Evolutionary conservation across 1,140 invertebrate species (phyloP), one percentile per base, ranked within the genome.

Genomic region (Teleopsis dalmanni): DNA sequence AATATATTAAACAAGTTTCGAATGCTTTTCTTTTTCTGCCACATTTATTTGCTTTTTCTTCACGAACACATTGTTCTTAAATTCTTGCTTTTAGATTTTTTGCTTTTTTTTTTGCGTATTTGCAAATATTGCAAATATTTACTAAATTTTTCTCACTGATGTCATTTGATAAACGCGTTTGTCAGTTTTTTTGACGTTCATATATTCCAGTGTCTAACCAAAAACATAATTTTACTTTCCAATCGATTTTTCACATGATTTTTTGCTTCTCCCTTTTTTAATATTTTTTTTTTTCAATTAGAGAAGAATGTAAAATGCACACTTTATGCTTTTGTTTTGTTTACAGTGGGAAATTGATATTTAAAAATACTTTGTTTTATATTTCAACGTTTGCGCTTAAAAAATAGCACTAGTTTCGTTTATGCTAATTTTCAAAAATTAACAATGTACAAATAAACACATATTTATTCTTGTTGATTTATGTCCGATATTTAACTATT

Each of bases 201-300:
- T 43, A 43, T 43, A 29, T 43, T 43, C 41, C 41, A 43, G 31
- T 43, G 41, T 43, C 31, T 25, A 29, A 29, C 31, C 41, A 43
- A 16, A 43, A 25, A 43, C 26, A 43, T 43, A 43, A 27, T 31
- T 27, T 29, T 29, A 47, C 36, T 51, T 65, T 62, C 59, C 59
- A 67, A 67, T 67, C 64, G 64, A 67, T 67, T 67, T 67, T 67
- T 67, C 64, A 67, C 60, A 67, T 66, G 57, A 66, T 66, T 57
- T 41, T 47, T 25, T 43, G 25, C 16, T 25, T 16, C 26, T 16
- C 41, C 31, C 41, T 43, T n/a, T n/a, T n/a, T n/a, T n/a, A n/a
- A n/a, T n/a, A n/a, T n/a, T n/a, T n/a, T n/a, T n/a, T n/a, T 9
- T 31, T 31, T 31, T 31, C 29, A 31, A n/a, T n/a, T n/a, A n/a